Evolutionary conservation across 2,113 vertebrate genomes (phyloP).

Genomic region (Scophthalmus maximus): DNA sequence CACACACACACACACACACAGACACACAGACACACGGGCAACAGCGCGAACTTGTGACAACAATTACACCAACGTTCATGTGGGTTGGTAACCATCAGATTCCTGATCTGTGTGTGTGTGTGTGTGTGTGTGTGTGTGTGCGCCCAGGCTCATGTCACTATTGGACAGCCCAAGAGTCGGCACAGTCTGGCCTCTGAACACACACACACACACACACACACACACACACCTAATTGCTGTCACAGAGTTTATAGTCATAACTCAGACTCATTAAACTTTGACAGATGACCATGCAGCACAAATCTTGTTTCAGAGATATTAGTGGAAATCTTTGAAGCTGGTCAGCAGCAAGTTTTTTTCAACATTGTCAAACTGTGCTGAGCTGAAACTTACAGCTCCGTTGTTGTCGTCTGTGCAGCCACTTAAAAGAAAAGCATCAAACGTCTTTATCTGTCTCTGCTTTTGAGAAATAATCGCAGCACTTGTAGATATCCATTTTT

Average conservation of each 20-base stretch:
- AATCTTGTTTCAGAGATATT: slow-evolving; percentile 17
- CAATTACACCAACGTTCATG: slow-evolving; percentile 42
- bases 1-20: slow-evolving; percentile 16
- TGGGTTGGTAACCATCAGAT: slow-evolving; percentile 30
- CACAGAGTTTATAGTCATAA: slow-evolving; percentile 31
- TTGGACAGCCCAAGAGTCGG: not conserved
- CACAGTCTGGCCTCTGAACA: not conserved
- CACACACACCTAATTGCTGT: slow-evolving; percentile 1
- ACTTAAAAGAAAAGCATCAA: too few species aligned
- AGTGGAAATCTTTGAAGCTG: slow-evolving; percentile 6
- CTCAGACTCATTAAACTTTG: slow-evolving; percentile 25
- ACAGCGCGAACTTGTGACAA: slow-evolving; percentile 55
- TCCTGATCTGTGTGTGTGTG: slow-evolving; percentile 20
- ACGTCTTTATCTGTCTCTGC: too few species aligned
- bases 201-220: slow-evolving; percentile 7
- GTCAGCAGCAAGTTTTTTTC: not conserved
- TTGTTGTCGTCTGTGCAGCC: not conserved
- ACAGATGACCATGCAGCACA: slow-evolving; percentile 23
- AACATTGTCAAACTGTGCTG: not conserved
- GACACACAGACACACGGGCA: slow-evolving; percentile 15
- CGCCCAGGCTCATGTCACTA: not conserved
- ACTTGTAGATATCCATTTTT: too few species aligned
- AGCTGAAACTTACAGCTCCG: not conserved
- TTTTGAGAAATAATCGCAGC: too few species aligned
- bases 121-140: not conserved